phyloP scores from a whole-genome alignment of 2,113 vertebrate species.

The Antennarius striatus region DNA sequence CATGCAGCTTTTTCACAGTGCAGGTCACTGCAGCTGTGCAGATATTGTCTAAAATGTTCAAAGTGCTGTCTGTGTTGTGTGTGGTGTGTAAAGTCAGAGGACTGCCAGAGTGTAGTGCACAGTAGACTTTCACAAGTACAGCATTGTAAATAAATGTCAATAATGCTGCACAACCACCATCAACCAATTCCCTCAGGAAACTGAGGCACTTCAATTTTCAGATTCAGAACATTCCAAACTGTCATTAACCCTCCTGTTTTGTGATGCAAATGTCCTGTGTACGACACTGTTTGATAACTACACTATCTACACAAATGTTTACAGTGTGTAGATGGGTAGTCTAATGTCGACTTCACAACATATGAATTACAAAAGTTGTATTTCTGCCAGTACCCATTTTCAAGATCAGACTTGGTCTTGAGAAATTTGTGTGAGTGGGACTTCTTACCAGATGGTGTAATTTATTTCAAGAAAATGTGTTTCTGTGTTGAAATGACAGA shows the following conservation, averaged over 20 bases:
- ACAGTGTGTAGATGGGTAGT: neutral
- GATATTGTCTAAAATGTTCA: slow-evolving; percentile 11
- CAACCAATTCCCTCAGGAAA: slow-evolving; percentile 33
- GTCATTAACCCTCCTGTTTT: slow-evolving; percentile 52
- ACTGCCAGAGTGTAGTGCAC: slow-evolving; percentile 12
- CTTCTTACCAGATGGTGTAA: slow-evolving; percentile 65
- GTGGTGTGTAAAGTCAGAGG: slow-evolving; percentile 27
- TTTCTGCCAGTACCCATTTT: slow-evolving; percentile 45
- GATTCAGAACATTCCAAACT: slow-evolving; percentile 19
- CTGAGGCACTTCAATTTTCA: slow-evolving; percentile 49
- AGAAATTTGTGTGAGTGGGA: slow-evolving; percentile 43
- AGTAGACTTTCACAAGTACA: slow-evolving; percentile 16
- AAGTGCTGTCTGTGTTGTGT: slow-evolving; percentile 39
- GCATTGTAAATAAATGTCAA: slow-evolving; percentile 59
- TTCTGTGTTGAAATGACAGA: slow-evolving; percentile 60
- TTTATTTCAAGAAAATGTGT: slow-evolving; percentile 63
- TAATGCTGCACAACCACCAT: slow-evolving; percentile 44
- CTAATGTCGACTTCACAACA: slow-evolving; percentile 30
- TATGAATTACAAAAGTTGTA: slow-evolving; percentile 29
- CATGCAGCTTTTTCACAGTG: neutral
- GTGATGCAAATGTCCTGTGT: slow-evolving; percentile 3
- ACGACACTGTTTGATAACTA: slow-evolving; percentile 14
- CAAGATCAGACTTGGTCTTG: slow-evolving; percentile 43
- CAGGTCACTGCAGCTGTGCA: too few relatives aligned
- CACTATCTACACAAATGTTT: slow-evolving; percentile 25